Base-by-base conservation (phyloP, 2,888 invertebrate species). In the Cancer borealis region DNA sequence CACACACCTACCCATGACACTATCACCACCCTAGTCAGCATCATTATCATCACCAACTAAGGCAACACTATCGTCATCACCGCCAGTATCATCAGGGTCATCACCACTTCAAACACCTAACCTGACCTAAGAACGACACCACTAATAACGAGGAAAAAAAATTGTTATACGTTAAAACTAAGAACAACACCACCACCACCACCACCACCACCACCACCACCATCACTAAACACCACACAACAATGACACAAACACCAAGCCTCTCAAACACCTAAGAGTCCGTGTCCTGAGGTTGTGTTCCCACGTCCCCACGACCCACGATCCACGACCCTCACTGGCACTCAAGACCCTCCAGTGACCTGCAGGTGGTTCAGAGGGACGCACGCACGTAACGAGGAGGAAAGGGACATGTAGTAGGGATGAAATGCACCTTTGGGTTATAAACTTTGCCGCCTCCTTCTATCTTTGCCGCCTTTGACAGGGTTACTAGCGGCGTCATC, bases 361-460 rank as follows among this genome's bases (percentile, higher is more conserved):
- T 66, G 30, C 79, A 79, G 79, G 79, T 79, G 79, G 79, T 30
- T 79, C 30, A 79, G 66, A 21, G 79, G 30, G 79, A 79, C 73
- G 73, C 26, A n/a, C n/a, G n/a, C 79, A 79, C 26, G 79, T 79
- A 79, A 79, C 12, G 14, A 12, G 79, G 14, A 79, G 30, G 79
- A 6, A 79, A 30, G 79, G 30, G 30, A 30, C 66, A 21, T 54
- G 14, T n/a, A 66, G n/a, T 6, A 66, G n/a, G 66, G 66, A 66
- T 6, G n/a, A n/a, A 21, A 21, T 4, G 66, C 4, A n/a, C 66
- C n/a, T 54, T 12, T 17, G 54, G 10, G 3, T 54, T 12, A 12
- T 54, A 54, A 14, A 1, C 54, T 54, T 54, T 54, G 54, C 54
- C 54, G 54, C 54, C 3, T 12, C 54, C 54, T 12, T 3, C 54